A percentile compares a stretch with the other conserved stretches of the same genome.
phyloP scores from a whole-genome alignment of 2,113 vertebrate genomes.

The Tricholaema leucomelas region DNA sequence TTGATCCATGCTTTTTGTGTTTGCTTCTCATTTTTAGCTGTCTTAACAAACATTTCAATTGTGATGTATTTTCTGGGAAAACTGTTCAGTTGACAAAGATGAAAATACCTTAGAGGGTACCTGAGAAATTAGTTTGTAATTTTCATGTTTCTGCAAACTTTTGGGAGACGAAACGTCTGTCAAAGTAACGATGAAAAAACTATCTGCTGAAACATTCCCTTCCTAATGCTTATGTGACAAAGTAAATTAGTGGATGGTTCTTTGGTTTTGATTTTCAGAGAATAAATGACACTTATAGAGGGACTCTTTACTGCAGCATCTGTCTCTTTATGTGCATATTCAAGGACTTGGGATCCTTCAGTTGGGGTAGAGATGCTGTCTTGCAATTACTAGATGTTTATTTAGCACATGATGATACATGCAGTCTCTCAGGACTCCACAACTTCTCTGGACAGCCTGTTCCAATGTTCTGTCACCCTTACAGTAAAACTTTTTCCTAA shows the following conservation, averaged over 20 bases:
- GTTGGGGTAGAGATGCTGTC: not conserved
- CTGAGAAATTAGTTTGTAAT: not conserved
- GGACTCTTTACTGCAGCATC: not conserved
- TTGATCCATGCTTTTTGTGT: not conserved
- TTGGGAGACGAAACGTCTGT: not conserved
- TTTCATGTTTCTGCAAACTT: not conserved
- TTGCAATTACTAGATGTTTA: not conserved
- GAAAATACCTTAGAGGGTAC: not conserved
- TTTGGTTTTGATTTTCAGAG: not conserved
- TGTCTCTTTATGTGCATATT: fast-evolving
- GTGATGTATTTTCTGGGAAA: not conserved
- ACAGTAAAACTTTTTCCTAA: too few species aligned
- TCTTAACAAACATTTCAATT: not conserved
- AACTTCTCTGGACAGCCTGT: too few species aligned
- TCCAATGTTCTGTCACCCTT: too few species aligned
- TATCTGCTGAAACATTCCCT: not conserved
- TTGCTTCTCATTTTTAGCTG: not conserved
- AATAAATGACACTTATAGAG: not conserved
- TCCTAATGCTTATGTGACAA: not conserved
- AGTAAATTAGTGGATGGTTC: not conserved
- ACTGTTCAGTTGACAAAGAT: not conserved
- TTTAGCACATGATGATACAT: not conserved
- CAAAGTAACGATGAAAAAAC: not conserved
- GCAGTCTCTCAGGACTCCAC: not conserved
- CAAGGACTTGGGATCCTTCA: not conserved